Conservation (phyloP, 2,888 invertebrate genomes). For the Stegana nigrithorax region DNA sequence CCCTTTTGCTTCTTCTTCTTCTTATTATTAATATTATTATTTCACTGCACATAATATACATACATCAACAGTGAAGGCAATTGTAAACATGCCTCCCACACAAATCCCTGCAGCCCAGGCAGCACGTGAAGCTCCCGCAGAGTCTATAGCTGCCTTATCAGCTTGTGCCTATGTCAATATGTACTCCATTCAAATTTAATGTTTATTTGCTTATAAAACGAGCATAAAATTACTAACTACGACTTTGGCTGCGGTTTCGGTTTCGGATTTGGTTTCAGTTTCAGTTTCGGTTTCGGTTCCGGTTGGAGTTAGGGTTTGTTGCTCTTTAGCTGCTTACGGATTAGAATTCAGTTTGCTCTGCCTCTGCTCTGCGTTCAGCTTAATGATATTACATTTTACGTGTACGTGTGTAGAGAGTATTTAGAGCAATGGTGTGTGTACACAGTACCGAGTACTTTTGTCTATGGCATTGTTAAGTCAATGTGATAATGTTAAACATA, state of each 20-base stretch:
- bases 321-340: neutral
- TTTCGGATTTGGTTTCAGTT: constrained; percentile 21
- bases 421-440: no score
- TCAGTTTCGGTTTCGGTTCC: constrained; percentile 1
- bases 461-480: constrained; percentile 48
- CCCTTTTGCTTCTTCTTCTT: neutral
- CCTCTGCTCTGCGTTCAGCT: no score
- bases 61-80: no score
- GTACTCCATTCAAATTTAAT: constrained; percentile 28
- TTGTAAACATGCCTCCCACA: neutral
- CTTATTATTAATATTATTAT: no score
- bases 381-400: no score
- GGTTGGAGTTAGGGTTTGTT: neutral
- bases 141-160: neutral
- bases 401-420: no score
- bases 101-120: neutral
- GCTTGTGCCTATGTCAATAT: constrained; percentile 45
- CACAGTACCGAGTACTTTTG: neutral
- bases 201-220: constrained; percentile 50
- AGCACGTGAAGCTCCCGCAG: neutral
- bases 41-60: neutral
- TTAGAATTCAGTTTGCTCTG: no score
- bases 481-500: no score
- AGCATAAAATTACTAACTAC: constrained; percentile 50
- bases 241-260: constrained; percentile 21